Evolutionary conservation across 2,113 vertebrate species (phyloP).

Genomic region (Pomatorhinus ruficollis): DNA sequence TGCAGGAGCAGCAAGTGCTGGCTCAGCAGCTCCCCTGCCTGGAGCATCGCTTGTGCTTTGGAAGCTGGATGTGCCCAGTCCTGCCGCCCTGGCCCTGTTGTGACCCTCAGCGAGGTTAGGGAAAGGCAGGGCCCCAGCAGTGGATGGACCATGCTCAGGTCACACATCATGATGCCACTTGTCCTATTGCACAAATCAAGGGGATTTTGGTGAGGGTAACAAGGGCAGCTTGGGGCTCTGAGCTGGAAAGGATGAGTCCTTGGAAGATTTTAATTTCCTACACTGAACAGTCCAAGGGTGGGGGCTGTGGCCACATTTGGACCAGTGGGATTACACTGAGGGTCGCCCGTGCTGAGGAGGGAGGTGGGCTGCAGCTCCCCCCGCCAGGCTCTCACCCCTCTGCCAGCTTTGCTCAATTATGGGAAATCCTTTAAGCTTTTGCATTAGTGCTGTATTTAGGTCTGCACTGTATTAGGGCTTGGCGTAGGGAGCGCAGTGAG

Average conservation of each 20-base stretch:
- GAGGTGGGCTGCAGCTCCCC: neutral
- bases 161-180: neutral
- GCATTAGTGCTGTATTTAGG: conserved; percentile 45
- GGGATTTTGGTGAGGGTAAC: neutral
- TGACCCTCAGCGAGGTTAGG: accelerated
- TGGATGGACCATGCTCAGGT: accelerated
- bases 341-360: neutral
- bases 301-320: neutral
- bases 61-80: neutral
- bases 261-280: neutral
- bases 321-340: neutral
- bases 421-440: conserved; percentile 57
- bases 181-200: neutral
- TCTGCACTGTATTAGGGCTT: conserved; percentile 18
- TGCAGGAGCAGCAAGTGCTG: neutral
- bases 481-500: neutral
- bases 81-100: accelerated
- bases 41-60: neutral
- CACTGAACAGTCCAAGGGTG: accelerated
- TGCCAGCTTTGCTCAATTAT: conserved; percentile 27
- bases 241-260: neutral
- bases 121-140: neutral
- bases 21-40: neutral
- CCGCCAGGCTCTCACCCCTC: neutral
- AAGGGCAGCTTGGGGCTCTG: neutral